A percentile compares a stretch with the other conserved stretches of the same genome.
Evolutionary conservation across 1,140 invertebrate genomes (phyloP).

Genomic region (Pantala flavescens): DNA sequence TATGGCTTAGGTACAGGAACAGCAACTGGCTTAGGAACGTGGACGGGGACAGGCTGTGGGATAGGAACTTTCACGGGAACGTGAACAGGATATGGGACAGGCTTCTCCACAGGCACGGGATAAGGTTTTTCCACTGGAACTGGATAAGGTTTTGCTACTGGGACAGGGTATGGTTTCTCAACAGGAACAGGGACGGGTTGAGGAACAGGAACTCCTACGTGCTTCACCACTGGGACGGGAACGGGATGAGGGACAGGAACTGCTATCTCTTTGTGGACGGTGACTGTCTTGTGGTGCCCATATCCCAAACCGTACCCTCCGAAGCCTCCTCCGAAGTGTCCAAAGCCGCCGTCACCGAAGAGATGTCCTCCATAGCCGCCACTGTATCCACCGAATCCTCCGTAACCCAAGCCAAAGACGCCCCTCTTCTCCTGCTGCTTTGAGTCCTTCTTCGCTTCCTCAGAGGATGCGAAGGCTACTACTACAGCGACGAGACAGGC

Average conservation of each 20-base stretch:
- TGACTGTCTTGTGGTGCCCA: conserved; percentile 36
- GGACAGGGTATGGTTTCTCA: conserved; percentile 23
- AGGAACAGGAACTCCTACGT: conserved; percentile 27
- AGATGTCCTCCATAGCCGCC: conserved; percentile 21
- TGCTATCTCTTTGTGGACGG: conserved; percentile 38
- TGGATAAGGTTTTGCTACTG: conserved; percentile 16
- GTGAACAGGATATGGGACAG: conserved; percentile 25
- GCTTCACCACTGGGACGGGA: conserved; percentile 35
- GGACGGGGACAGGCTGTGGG: conserved; percentile 24
- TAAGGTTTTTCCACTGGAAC: conserved; percentile 23
- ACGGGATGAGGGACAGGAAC: conserved; percentile 35
- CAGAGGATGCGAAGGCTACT: neutral
- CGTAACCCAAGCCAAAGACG: conserved; percentile 20
- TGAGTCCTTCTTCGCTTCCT: conserved; percentile 7
- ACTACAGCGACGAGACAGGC: neutral
- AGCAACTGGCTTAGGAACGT: conserved; percentile 23
- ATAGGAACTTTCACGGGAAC: conserved; percentile 25
- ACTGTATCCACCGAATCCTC: conserved; percentile 23
- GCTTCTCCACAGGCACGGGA: conserved; percentile 11
- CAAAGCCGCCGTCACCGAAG: neutral
- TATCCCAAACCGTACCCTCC: conserved; percentile 23
- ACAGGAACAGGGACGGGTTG: conserved; percentile 25
- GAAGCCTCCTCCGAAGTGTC: neutral
- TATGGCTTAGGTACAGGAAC: conserved; percentile 21
- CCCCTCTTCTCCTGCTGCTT: conserved; percentile 9